Evolutionary conservation across 2,797 vertebrate species (phyloP).

Genomic region (Cuculus canorus): DNA sequence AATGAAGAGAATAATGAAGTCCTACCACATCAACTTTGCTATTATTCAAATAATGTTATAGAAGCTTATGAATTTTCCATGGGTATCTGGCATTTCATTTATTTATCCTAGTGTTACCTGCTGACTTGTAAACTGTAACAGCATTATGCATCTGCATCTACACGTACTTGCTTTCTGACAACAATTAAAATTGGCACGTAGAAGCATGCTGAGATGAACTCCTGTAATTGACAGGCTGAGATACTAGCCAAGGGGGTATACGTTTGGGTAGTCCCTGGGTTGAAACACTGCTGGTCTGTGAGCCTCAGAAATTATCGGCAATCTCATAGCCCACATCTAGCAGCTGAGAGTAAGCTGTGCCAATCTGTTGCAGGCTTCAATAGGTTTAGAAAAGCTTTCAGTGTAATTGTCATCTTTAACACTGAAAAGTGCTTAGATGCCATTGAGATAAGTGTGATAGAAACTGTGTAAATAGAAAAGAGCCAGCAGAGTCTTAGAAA

Average conservation of each 20-base stretch:
- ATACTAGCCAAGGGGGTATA: constrained; percentile 44
- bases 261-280: constrained; percentile 24
- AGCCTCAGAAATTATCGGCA: constrained; percentile 63
- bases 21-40: neutral
- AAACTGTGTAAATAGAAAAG: constrained; percentile 2
- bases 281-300: constrained; percentile 60
- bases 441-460: constrained; percentile 18
- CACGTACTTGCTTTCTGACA: constrained; percentile 4
- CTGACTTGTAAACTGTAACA: neutral
- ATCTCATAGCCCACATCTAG: neutral
- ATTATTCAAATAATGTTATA: neutral
- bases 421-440: constrained; percentile 2
- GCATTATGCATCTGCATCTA: neutral
- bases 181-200: constrained; percentile 62
- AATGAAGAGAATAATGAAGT: neutral
- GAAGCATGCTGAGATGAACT: constrained; percentile 39
- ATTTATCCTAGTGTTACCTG: neutral
- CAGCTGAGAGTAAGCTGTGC: constrained; percentile 63
- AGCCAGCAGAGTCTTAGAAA: neutral
- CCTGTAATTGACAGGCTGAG: constrained; percentile 50
- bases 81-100: neutral
- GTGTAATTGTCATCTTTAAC: constrained; percentile 51
- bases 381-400: constrained; percentile 13
- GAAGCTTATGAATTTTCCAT: neutral
- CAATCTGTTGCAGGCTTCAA: constrained; percentile 52